Base-by-base conservation (phyloP, 2,797 vertebrate species). In the Botia kubotai region DNA sequence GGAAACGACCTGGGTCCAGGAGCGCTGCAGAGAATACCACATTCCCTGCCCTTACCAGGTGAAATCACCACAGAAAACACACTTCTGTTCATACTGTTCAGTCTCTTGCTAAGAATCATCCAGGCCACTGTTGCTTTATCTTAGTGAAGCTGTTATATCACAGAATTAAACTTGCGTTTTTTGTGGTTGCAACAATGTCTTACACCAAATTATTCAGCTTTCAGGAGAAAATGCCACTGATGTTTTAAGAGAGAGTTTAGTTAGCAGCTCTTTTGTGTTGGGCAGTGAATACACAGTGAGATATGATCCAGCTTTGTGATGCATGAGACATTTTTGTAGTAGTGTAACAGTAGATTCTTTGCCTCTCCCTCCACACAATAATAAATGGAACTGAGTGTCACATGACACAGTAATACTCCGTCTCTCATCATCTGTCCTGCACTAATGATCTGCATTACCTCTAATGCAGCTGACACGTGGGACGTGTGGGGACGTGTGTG, bases 1-100 rank as follows among this genome's bases (percentile, higher is more conserved):
- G 98, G 97, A 99, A 93, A 97, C 91, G 11, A 98, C 96, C 0
- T 99, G 98, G 98, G 94, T 99, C 83, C 95, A 96, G 81, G 96
- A 97, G 77, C 95, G 95, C 89, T 99, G 97, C 93, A 89, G 92
- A 66, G 95, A 93, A 46, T 98, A 97, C 85, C 98, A 99, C 90
- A 98, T 99, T 88, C 98, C 98, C 0, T 99, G 98, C 46, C 97
- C 98, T 0, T 97, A 86, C 79, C 89, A 94, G 93, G 94, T 95
- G 91, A 65, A 17, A 46, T 19, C 16, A 66, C 52, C 46, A 19
- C 12, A 73, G 4, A 23, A 74, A 58, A 53, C 29, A 29, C 52
- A 6, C 8, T 36, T 79, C 43, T 29, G 55, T 14, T 52, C 13
- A 29, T 39, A 39, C 52, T 13, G 17, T 3, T 11, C 7, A 0